Base-by-base conservation (phyloP, 2,888 invertebrate species). In the Pollenia amentaria region DNA sequence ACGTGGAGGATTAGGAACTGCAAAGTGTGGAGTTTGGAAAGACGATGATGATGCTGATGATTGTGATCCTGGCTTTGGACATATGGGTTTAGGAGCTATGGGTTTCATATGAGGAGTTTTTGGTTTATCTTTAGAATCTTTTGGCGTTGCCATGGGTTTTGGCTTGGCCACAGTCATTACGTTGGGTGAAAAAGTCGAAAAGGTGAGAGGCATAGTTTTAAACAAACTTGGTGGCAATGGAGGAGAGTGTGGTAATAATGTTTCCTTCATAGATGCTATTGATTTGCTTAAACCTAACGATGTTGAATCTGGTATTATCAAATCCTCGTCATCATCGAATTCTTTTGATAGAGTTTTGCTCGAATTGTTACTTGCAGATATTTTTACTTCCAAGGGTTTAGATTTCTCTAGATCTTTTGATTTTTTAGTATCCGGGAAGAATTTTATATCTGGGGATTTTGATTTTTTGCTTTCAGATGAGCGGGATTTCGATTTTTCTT, bases 141-240 rank as follows among this genome's bases (percentile, higher is more conserved):
- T 84, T 72, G 51, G 42, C 48, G 67, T 60, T 38, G 77, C 16
- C 16, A 69, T 57, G 0, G 81, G 69, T 29, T 88, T 88, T 62
- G 80, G 83, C 46, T 80, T 85, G 60, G 60, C 83, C 67, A 65
- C 75, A 48, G 62, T 84, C 3, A 79, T 73, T 2, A 79, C 51
- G 9, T 82, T 88, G 12, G 84, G 73, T 1, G 90, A 83, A 7
- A 90, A 84, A 2, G 90, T 88, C 38, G 91, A 90, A 40, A 92
- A 90, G 10, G 91, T 90, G 29, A 91, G 86, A 16, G 91, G 90
- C 10, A 90, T 89, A 7, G 92, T 90, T 70, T 93, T 93, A 65
- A 93, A 93, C 3, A 93, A 87, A 75, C 93, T 93, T 11, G 93
- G 93, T 9, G 93, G 93, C 81, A 93, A 70, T 0, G 93, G 93